A percentile compares a stretch with the other conserved stretches of the same genome.
Conservation (phyloP, 1,140 invertebrate species). For the Pissodes strobi region DNA sequence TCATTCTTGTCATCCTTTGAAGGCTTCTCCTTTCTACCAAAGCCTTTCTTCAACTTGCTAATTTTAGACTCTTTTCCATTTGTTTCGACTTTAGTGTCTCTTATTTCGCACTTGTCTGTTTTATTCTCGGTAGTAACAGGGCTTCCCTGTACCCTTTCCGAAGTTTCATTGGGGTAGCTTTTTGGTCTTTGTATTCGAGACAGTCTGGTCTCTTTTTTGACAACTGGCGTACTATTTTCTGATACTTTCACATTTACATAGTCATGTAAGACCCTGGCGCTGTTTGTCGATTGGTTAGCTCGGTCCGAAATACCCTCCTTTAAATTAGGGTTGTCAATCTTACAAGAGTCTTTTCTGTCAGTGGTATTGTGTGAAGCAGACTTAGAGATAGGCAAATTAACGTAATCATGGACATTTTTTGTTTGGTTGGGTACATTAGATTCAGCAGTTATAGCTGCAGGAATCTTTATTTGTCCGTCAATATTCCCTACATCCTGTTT, state of each 20-base stretch:
- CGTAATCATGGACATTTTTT: slow-evolving; percentile 37
- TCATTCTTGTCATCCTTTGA: slow-evolving; percentile 56
- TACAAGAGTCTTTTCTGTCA: no score
- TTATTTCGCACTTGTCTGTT: neutral
- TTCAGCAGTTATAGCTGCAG: neutral
- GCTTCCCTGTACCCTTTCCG: no score
- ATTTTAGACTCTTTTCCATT: slow-evolving; percentile 60
- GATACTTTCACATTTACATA: slow-evolving; percentile 43
- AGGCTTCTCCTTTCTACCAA: slow-evolving; percentile 55
- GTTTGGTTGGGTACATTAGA: neutral
- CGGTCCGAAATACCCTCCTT: no score
- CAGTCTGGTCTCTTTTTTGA: slow-evolving; percentile 54
- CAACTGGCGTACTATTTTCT: slow-evolving; percentile 35
- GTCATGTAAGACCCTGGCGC: slow-evolving; percentile 37
- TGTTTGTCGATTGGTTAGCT: no score
- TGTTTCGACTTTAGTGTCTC: slow-evolving; percentile 52
- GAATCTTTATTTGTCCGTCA: neutral
- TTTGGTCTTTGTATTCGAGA: slow-evolving; percentile 66
- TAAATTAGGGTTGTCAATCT: no score
- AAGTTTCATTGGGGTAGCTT: slow-evolving; percentile 58
- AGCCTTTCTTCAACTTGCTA: slow-evolving; percentile 55
- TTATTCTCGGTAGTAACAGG: no score
- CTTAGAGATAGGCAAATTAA: slow-evolving; percentile 25
- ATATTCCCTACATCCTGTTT: neutral
- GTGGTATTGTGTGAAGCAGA: neutral